A percentile compares a stretch with the other conserved stretches of the same genome.
Evolutionary conservation across 2,888 invertebrate genomes (phyloP).

Genomic region (Meliscaeva auricollis): DNA sequence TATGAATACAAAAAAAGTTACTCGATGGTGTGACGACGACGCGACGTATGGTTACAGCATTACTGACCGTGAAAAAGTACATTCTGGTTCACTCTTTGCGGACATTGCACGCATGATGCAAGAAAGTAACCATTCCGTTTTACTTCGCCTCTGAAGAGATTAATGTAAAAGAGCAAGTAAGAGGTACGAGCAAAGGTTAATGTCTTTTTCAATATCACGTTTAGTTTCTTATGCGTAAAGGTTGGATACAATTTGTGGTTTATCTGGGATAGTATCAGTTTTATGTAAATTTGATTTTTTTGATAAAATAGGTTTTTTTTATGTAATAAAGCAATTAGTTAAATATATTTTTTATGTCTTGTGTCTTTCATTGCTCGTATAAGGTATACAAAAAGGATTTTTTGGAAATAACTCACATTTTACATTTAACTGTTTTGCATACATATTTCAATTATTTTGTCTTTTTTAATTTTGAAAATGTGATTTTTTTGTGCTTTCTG

Average conservation of each 20-base stretch:
- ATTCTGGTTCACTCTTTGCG: constrained; percentile 34
- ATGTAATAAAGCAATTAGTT: not conserved
- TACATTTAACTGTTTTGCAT: too few species aligned
- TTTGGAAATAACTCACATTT: too few species aligned
- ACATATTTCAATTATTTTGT: too few species aligned
- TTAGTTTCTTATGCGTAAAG: not conserved
- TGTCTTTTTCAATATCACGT: constrained; percentile 40
- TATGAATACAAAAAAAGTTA: not conserved
- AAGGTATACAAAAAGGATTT: too few species aligned
- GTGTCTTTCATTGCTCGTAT: too few species aligned
- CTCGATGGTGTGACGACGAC: too few species aligned
- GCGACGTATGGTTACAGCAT: constrained; percentile 24
- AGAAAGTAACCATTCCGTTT: not conserved
- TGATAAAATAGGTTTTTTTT: not conserved
- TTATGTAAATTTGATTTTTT: constrained; percentile 11
- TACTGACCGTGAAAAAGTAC: constrained; percentile 59
- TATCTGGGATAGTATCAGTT: constrained; percentile 10
- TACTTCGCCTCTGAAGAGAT: not conserved
- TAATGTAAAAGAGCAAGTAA: not conserved
- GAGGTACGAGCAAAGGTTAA: constrained; percentile 47
- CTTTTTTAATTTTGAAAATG: too few species aligned
- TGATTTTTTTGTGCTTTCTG: too few species aligned
- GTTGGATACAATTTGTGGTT: not conserved
- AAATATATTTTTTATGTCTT: not conserved
- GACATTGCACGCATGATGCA: constrained; percentile 61